Evolutionary conservation across 2,113 vertebrate species (phyloP).

Genomic region (Trogon surrucura): DNA sequence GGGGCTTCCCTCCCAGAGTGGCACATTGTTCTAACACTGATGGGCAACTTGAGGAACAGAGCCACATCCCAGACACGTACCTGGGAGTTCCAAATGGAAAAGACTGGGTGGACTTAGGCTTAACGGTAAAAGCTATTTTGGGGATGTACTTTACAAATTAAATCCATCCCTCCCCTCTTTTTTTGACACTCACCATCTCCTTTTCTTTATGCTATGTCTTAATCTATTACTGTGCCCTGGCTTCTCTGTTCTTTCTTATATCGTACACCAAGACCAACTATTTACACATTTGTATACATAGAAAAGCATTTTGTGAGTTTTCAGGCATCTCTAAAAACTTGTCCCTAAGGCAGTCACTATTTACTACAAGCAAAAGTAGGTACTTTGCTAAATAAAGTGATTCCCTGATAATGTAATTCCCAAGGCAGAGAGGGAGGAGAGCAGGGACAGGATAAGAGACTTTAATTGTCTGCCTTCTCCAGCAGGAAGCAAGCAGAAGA

Average conservation of each 20-base stretch:
- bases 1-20: neutral
- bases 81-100: neutral
- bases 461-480: conserved; percentile 43
- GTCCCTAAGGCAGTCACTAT: neutral
- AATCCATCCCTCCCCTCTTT: neutral
- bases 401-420: neutral
- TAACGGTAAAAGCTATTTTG: neutral
- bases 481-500: conserved; percentile 40
- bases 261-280: neutral
- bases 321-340: neutral
- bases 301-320: neutral
- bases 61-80: neutral
- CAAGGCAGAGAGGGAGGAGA: neutral
- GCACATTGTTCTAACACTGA: neutral
- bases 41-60: neutral
- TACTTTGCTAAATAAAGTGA: conserved; percentile 6
- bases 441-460: neutral
- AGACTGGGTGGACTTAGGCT: neutral
- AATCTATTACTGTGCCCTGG: neutral
- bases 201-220: neutral
- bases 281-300: neutral
- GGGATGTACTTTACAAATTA: neutral
- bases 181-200: neutral
- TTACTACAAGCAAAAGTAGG: neutral
- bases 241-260: neutral